Base-by-base conservation (phyloP, 2,888 invertebrate genomes). In the Bruchidius siliquastri region DNA sequence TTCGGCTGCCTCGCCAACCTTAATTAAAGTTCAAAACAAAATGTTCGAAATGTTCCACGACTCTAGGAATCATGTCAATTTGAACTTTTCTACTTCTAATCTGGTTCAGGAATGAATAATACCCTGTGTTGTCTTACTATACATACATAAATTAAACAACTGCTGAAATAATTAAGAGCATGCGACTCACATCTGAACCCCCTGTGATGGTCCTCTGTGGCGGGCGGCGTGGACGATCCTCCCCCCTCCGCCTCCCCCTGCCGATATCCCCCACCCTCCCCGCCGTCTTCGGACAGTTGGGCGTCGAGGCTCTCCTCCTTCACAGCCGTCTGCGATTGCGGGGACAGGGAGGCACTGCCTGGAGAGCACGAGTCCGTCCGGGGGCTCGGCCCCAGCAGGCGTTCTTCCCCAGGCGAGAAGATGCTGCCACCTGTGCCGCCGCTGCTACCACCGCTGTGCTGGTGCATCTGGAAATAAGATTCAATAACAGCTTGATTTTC, bases 181-280 rank as follows among this genome's bases (percentile, higher is more conserved):
- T n/a, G n/a, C n/a, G 1, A 90, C 90, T 90, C 88, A 90, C 90
- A 89, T 86, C 90, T 87, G 84, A 90, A 90, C 84, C 89, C 89
- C 84, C 90, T 83, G 78, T 81, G 83, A 74, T 87, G 87, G 68
- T 87, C 87, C 49, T 49, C 49, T 1, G 8, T 3, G 13, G 49
- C 13, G 6, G 49, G 8, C 49, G 49, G 49, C 49, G 49, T 49
- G 18, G 49, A 13, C 49, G 49, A 49, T 4, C 49, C 49, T 1
- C 49, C 18, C 18, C 49, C 49, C 18, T 49, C 49, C 49, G 86
- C 85, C 76, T 83, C 83, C 78, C 84, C 84, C 70, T 84, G 83
- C 20, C 82, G 79, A 69, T 83, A 83, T 83, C 85, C 84, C 74
- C 85, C 86, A 71, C 82, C 87, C 81, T 90, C 90, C 81, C 90